phyloP scores from a whole-genome alignment of 1,140 invertebrate species.

The Helicoverpa armigera region DNA sequence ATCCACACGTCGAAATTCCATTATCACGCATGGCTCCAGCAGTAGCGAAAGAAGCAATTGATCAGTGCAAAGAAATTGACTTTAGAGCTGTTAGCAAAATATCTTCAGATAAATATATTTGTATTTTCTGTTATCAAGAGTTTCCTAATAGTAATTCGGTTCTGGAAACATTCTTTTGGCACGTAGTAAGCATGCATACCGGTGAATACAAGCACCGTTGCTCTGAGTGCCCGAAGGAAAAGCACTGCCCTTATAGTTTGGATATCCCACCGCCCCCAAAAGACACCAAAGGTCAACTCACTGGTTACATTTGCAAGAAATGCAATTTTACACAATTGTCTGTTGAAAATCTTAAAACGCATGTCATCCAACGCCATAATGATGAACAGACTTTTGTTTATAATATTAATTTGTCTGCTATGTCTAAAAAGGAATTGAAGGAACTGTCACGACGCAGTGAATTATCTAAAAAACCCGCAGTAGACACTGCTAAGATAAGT shows the following conservation, averaged over 20 bases:
- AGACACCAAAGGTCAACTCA: conserved; percentile 78
- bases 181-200: conserved; percentile 90
- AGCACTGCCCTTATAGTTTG: conserved; percentile 68
- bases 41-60: conserved; percentile 81
- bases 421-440: conserved; percentile 64
- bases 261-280: conserved; percentile 79
- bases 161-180: conserved; percentile 88
- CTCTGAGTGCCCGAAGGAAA: conserved; percentile 82
- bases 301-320: conserved; percentile 89
- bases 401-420: conserved; percentile 75
- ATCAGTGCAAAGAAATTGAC: conserved; percentile 73
- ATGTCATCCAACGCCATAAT: conserved; percentile 87
- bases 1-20: conserved; percentile 89
- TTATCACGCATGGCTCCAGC: conserved; percentile 87
- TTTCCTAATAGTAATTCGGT: conserved; percentile 65
- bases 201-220: conserved; percentile 90
- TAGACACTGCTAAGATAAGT: conserved; percentile 52
- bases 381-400: conserved; percentile 78
- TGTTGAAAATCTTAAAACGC: conserved; percentile 87
- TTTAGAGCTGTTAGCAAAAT: conserved; percentile 71
- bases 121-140: conserved; percentile 86
- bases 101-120: conserved; percentile 70
- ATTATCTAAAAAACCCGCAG: background rate
- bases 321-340: conserved; percentile 91
- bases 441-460: conserved; percentile 36